Percentiles rank a stretch among this genome's conserved stretches.
Conservation (phyloP, 2,888 invertebrate genomes). For the Dicyrtoma fusca region DNA sequence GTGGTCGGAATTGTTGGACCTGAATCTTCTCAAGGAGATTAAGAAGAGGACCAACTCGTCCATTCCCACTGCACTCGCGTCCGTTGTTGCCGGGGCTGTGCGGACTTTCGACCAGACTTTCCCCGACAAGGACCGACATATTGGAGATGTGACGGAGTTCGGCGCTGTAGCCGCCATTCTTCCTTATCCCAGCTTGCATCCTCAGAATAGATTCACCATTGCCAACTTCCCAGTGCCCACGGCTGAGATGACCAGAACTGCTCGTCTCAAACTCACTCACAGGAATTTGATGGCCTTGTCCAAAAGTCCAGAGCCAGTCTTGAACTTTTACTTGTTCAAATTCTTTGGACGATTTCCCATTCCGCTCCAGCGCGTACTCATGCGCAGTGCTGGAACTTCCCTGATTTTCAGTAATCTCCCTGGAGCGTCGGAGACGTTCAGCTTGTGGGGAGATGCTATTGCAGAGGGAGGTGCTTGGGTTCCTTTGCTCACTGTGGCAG, state of each 20-base stretch:
- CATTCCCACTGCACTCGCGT: conserved; percentile 44
- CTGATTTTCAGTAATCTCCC: conserved; percentile 52
- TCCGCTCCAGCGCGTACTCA: conserved; percentile 34
- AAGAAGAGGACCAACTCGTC: conserved; percentile 42
- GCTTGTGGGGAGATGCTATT: conserved; percentile 44
- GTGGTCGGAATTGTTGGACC: conserved; percentile 45
- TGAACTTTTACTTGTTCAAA: conserved; percentile 50
- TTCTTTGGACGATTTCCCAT: conserved; percentile 48
- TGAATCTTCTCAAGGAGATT: conserved; percentile 46
- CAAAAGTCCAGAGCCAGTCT: conserved; percentile 47
- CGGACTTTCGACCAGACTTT: conserved; percentile 36
- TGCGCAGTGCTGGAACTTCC: conserved; percentile 47
- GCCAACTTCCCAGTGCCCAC: conserved; percentile 49
- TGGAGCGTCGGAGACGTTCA: conserved; percentile 43
- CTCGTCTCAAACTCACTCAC: conserved; percentile 43
- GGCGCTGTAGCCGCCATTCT: conserved; percentile 49
- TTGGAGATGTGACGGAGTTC: conserved; percentile 35
- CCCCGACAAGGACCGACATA: conserved; percentile 9
- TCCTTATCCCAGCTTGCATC: conserved; percentile 45
- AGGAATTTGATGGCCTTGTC: conserved; percentile 30
- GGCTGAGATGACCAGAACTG: conserved; percentile 37
- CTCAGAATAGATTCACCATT: conserved; percentile 52
- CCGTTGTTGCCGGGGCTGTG: conserved; percentile 43
- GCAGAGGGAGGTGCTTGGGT: conserved; percentile 50
- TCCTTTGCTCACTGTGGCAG: conserved; percentile 48